phyloP scores from a whole-genome alignment of 2,113 vertebrate genomes.

The Bothrops jararaca region DNA sequence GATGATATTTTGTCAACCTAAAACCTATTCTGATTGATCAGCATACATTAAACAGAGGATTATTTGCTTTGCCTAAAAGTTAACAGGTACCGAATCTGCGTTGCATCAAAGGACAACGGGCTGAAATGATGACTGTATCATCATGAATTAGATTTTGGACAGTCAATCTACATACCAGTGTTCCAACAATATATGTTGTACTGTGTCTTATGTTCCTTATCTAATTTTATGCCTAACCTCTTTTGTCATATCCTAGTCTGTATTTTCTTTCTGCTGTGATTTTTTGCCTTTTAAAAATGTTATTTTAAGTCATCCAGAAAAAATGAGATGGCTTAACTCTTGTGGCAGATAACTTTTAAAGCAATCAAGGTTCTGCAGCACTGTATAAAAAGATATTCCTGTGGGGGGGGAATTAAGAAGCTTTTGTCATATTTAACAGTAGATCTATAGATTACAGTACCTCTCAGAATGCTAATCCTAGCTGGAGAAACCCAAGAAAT shows the following conservation, averaged over 20 bases:
- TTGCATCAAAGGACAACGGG: neutral
- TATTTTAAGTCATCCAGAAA: neutral
- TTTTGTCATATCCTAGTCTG: neutral
- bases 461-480: neutral
- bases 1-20: neutral
- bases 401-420: neutral
- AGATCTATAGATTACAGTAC: neutral
- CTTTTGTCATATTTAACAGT: neutral
- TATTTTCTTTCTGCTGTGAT: neutral
- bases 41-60: neutral
- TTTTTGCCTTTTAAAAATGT: neutral
- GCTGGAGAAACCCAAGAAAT: neutral
- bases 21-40: neutral
- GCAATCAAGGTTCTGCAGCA: neutral
- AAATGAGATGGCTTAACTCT: neutral
- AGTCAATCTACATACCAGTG: neutral
- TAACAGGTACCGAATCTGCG: neutral
- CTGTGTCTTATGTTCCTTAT: neutral
- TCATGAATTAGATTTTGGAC: neutral
- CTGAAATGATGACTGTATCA: neutral
- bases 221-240: neutral
- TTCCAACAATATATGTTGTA: neutral
- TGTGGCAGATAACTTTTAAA: neutral
- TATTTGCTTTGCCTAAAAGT: slow-evolving; percentile 9
- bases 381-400: neutral